Percentiles rank a stretch among this genome's conserved stretches.
phyloP scores from a whole-genome alignment of 35 echinoderm and acorn worm genomes.

The Strongylocentrotus purpuratus region DNA sequence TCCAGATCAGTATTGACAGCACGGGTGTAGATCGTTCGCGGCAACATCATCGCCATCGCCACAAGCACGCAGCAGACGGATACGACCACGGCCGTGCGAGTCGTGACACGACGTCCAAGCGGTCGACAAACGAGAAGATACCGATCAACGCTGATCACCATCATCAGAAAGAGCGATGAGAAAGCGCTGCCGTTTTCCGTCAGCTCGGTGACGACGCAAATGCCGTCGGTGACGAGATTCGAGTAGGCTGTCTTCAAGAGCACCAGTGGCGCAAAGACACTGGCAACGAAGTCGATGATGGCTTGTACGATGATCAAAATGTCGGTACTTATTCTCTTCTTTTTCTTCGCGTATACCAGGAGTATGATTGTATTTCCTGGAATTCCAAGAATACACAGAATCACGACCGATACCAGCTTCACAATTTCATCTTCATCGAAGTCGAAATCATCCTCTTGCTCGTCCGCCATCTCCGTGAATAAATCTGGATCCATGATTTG shows the following conservation, averaged over 20 bases:
- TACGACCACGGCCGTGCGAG: not conserved
- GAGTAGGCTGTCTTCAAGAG: not conserved
- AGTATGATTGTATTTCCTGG: not conserved
- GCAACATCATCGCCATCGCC: not conserved
- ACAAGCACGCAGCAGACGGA: not conserved
- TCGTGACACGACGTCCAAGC: not conserved
- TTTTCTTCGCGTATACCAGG: conserved; percentile 6
- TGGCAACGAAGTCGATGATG: conserved; percentile 9
- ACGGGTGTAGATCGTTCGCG: not conserved
- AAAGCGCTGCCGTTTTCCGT: conserved; percentile 32
- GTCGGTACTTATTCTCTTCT: not conserved
- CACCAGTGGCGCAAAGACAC: not conserved
- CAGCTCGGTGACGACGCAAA: not conserved
- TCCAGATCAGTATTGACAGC: not conserved
- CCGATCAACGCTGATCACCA: conserved; percentile 20
- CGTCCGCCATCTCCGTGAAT: not conserved
- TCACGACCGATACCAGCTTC: not conserved
- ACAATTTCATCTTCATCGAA: not conserved
- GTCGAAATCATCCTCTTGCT: not conserved
- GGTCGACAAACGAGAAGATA: conserved; percentile 31
- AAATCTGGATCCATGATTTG: not conserved
- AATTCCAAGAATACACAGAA: not conserved
- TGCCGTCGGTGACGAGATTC: not conserved
- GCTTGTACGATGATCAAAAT: conserved; percentile 2
- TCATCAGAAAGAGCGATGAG: conserved; percentile 27